Conservation (phyloP, 2,888 invertebrate species). For the Nymphalis c-album region DNA sequence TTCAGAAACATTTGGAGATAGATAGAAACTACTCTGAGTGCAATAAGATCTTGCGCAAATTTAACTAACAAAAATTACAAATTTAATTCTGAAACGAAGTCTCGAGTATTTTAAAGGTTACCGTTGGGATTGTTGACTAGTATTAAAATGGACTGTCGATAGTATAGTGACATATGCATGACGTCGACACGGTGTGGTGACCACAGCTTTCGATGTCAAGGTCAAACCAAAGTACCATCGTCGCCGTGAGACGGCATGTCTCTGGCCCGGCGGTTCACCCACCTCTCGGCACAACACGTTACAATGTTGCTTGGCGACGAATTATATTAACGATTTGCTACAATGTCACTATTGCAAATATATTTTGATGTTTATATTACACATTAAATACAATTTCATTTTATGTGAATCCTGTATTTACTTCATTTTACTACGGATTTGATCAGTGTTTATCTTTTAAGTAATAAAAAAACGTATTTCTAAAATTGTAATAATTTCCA, state of each 20-base stretch:
- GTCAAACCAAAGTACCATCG: not conserved
- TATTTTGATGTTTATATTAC: not conserved
- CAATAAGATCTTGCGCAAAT: too few species aligned
- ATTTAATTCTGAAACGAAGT: too few species aligned
- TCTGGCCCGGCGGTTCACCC: conserved; percentile 5
- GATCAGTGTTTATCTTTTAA: not conserved
- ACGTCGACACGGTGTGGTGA: not conserved
- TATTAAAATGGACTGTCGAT: too few species aligned
- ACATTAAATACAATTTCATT: too few species aligned
- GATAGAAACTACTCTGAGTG: too few species aligned
- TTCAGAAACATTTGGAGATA: too few species aligned
- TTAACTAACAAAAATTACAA: too few species aligned
- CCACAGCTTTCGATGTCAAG: not conserved
- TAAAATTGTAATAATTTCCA: too few species aligned
- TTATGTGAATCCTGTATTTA: not conserved
- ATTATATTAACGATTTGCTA: not conserved
- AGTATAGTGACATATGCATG: not conserved
- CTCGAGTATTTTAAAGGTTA: too few species aligned
- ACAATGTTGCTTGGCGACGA: conserved; percentile 2
- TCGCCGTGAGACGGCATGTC: not conserved
- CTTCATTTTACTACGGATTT: not conserved
- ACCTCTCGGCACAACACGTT: not conserved
- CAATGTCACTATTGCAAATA: not conserved
- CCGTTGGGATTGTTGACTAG: too few species aligned
- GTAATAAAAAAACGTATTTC: not conserved